A percentile compares a stretch with the other conserved stretches of the same genome.
Conservation (phyloP, 2,888 invertebrate genomes). For the Campoplex nolae region DNA sequence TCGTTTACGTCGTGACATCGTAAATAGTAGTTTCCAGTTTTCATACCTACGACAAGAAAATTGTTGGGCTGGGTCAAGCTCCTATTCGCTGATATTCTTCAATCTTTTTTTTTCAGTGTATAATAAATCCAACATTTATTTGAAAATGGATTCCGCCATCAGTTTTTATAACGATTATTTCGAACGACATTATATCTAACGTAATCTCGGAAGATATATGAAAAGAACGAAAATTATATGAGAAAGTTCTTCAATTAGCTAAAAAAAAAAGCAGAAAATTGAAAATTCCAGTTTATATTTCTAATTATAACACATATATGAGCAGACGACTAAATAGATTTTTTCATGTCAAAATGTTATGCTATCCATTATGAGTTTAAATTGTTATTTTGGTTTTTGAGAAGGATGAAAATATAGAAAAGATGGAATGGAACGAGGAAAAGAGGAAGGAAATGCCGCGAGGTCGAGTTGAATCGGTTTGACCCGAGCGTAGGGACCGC, state of each 20-base stretch:
- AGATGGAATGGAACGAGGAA: conserved; percentile 71
- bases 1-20: conserved; percentile 64
- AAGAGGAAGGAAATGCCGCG: conserved; percentile 76
- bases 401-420: conserved; percentile 18
- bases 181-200: not conserved
- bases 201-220: too few relatives aligned
- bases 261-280: not conserved
- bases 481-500: conserved; percentile 71
- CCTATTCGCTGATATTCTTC: conserved; percentile 19
- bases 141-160: not conserved
- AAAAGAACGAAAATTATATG: too few relatives aligned
- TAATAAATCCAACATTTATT: not conserved
- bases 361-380: not conserved
- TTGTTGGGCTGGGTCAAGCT: conserved; percentile 62
- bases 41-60: conserved; percentile 60
- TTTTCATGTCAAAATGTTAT: not conserved
- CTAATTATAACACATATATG: too few relatives aligned
- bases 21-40: conserved; percentile 57
- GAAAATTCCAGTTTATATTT: not conserved
- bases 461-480: conserved; percentile 80
- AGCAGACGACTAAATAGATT: not conserved
- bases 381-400: not conserved
- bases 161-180: not conserved
- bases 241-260: too few relatives aligned
- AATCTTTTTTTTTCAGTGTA: not conserved